These are phyloP conservation scores for Myopa tessellatipennis DNA, from an alignment of 2,888 invertebrate genomes.

Conservation along the genomic window DNA sequence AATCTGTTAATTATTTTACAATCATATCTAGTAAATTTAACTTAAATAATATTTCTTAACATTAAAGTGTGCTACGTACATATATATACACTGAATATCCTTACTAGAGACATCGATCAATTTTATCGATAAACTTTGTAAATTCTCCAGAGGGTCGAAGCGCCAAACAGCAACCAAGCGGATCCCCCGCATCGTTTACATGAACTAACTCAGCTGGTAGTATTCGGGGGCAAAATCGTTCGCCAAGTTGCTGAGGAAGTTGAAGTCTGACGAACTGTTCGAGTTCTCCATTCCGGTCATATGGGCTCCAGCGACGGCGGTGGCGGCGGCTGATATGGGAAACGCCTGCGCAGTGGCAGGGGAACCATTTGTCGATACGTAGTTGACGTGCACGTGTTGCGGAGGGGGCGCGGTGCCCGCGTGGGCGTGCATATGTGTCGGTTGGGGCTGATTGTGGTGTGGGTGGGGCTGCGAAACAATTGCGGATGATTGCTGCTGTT, in stretches of 20 bases:
- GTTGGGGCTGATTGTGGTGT: slow-evolving; percentile 70
- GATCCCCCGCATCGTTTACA: slow-evolving; percentile 47
- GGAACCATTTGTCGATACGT: slow-evolving; percentile 26
- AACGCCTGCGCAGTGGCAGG: slow-evolving; percentile 49
- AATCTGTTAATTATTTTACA: too few relatives aligned
- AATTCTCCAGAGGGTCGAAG: too few relatives aligned
- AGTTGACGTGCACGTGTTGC: slow-evolving; percentile 51
- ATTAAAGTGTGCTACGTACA: background rate
- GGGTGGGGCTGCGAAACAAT: slow-evolving; percentile 70
- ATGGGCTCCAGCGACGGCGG: slow-evolving; percentile 70
- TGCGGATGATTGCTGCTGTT: slow-evolving; percentile 71
- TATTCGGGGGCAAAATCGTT: slow-evolving; percentile 95
- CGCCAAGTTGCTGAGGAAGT: slow-evolving; percentile 90
- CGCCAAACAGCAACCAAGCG: too few relatives aligned
- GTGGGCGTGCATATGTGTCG: slow-evolving; percentile 66
- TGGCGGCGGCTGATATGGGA: slow-evolving; percentile 41
- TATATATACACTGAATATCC: background rate
- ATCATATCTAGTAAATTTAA: background rate
- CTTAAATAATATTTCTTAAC: background rate
- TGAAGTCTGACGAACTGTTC: slow-evolving; percentile 93
- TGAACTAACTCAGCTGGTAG: slow-evolving; percentile 72
- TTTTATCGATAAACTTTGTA: too few relatives aligned
- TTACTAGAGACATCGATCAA: too few relatives aligned
- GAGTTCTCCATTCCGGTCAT: slow-evolving; percentile 82
- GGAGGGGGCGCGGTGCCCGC: slow-evolving; percentile 58